Base-by-base conservation (phyloP, 2,113 vertebrate genomes). In the Sorex fumeus region DNA sequence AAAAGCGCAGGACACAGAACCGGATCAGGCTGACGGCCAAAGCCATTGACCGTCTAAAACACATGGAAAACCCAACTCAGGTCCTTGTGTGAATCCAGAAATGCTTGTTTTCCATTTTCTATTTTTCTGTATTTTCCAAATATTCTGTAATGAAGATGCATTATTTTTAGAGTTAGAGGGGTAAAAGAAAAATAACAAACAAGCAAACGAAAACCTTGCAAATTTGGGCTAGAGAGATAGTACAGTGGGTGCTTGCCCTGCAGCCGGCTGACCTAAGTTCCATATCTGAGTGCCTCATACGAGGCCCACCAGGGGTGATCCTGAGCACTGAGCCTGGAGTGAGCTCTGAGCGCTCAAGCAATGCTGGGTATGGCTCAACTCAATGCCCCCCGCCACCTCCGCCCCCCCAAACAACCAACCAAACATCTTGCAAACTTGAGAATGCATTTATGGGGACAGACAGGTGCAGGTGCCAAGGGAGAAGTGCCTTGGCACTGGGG, bases 111-210 rank as follows among this genome's bases (percentile, higher is more conserved):
- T 64, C 84, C 69, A 36, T 25, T 67, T 66, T 40, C 6, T 27
- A 67, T 78, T 72, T 92, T 80, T 76, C 50, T 34, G 13, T 43
- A 53, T 18, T 84, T 92, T 84, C 87, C 45, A 74, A 67, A 74
- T 70, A 28, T 57, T 88, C 15, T 62, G 13, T 28, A 32, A 70
- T 50, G 8, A 53, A 47, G 60, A 60, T 28, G 5, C 3, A 2
- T 93, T 87, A 71, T 71, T 87, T 89, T 67, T 77, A 72, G 8
- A 36, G 43, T 75, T 36, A n/a, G 36, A 8, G 27, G 27, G 12
- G 6, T 60, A 66, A 72, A 1, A 16, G 81, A 34, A 30, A 34
- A 32, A 40, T 40, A 40, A 40, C 40, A 40, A 40, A 40, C 40
- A 40, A 6, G 30, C 28, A 19, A 28, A 28, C 64, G 30, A 12